Evolutionary conservation across 1,140 invertebrate genomes (phyloP).

Genomic region (Galleria mellonella): DNA sequence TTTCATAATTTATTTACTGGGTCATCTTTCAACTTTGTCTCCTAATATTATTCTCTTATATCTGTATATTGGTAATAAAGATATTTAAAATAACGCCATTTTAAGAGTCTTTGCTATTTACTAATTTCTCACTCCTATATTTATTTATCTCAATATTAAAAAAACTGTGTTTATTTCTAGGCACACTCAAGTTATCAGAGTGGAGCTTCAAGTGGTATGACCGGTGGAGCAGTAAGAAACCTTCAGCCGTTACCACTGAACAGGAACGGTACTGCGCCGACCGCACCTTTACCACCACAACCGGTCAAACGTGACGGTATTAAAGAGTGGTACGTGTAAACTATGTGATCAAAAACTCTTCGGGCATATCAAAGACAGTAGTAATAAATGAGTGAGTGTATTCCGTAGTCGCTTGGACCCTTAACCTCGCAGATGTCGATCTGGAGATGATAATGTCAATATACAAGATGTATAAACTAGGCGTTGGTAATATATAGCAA

Average conservation of each 20-base stretch:
- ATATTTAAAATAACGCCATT: too few relatives aligned
- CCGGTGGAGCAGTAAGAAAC: conserved; percentile 30
- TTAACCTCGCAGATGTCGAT: conserved; percentile 6
- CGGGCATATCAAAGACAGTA: conserved; percentile 9
- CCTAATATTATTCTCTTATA: too few relatives aligned
- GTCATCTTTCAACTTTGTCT: too few relatives aligned
- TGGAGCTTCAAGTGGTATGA: conserved; percentile 23
- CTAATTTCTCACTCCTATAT: too few relatives aligned
- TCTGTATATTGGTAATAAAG: too few relatives aligned
- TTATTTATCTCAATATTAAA: too few relatives aligned
- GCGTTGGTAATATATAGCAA: too few relatives aligned
- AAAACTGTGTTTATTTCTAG: conserved; percentile 23
- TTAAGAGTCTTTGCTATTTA: too few relatives aligned
- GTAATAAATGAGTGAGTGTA: conserved; percentile 10
- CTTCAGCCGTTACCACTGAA: conserved; percentile 44
- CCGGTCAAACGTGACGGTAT: conserved; percentile 59
- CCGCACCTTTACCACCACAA: conserved; percentile 29
- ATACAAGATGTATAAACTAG: too few relatives aligned
- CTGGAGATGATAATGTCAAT: background rate
- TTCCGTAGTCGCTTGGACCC: conserved; percentile 12
- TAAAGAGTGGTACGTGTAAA: conserved; percentile 66
- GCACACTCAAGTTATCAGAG: conserved; percentile 60
- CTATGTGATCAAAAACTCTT: conserved; percentile 5
- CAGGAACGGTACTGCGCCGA: conserved; percentile 16
- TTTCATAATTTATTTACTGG: too few relatives aligned